Conservation (phyloP, 2,888 invertebrate species). For the Trichopoda pennipes region DNA sequence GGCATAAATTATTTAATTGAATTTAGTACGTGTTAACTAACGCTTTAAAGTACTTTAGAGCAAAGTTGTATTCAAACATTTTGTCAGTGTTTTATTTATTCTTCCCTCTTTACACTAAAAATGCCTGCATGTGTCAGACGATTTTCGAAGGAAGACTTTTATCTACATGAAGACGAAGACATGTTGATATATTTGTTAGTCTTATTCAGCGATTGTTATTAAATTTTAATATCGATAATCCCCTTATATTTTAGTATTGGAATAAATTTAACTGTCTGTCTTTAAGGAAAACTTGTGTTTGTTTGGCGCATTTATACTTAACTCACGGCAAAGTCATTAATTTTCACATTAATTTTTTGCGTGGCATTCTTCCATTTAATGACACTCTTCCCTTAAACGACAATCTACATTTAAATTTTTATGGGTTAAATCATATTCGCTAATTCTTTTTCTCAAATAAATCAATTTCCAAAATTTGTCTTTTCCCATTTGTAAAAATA, state of each 20-base stretch:
- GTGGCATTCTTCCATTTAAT: no score
- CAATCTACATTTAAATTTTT: no score
- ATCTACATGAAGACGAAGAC: neutral
- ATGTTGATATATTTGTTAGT: neutral
- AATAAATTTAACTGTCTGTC: neutral
- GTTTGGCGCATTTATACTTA: no score
- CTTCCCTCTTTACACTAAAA: neutral
- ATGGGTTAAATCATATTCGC: no score
- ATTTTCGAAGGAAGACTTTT: neutral
- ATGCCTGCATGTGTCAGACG: neutral
- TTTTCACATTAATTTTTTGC: no score
- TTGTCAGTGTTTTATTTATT: neutral
- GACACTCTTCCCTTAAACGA: no score
- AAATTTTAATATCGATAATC: neutral
- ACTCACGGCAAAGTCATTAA: no score
- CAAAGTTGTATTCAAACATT: neutral
- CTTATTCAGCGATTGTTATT: neutral
- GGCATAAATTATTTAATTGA: constrained; percentile 57
- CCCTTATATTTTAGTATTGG: neutral
- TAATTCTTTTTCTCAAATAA: no score
- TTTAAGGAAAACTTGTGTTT: neutral
- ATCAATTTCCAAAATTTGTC: no score
- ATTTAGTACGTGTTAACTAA: constrained; percentile 58
- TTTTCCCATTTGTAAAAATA: no score
- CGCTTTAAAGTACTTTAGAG: constrained; percentile 26